A percentile compares a stretch with the other conserved stretches of the same genome.
Conservation (phyloP, 2,888 invertebrate species). For the Lepidocyrtinus sp. region DNA sequence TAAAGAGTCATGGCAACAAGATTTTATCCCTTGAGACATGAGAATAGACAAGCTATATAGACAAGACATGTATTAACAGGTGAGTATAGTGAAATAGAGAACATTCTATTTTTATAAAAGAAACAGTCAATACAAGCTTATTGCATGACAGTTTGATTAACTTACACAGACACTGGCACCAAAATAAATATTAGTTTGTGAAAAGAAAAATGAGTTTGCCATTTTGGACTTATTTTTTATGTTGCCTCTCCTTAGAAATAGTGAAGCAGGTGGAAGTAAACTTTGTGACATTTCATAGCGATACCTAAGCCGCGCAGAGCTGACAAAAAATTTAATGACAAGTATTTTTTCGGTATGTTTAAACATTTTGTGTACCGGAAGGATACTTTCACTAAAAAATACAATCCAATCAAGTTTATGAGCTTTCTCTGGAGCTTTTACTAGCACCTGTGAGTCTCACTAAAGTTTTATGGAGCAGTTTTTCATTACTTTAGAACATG, state of each 20-base stretch:
- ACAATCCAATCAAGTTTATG: not conserved
- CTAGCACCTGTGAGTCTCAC: not conserved
- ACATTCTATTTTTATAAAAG: no score
- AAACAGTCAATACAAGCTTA: no score
- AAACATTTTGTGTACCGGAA: not conserved
- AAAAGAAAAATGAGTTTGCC: no score
- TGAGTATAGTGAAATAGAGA: no score
- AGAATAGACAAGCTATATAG: no score
- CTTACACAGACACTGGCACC: no score
- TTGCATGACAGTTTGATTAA: no score
- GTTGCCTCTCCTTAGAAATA: not conserved
- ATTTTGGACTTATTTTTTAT: no score
- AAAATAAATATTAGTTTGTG: no score
- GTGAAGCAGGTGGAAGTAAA: not conserved
- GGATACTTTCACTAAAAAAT: not conserved
- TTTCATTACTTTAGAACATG: not conserved
- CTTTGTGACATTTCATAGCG: not conserved
- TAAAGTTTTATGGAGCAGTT: not conserved
- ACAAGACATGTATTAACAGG: no score
- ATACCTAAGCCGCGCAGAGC: constrained; percentile 1
- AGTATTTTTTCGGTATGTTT: not conserved
- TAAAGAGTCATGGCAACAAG: no score
- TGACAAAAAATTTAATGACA: constrained; percentile 12
- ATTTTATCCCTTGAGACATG: no score
- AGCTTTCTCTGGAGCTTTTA: not conserved